A percentile compares a stretch with the other conserved stretches of the same genome.
Evolutionary conservation across 1,140 invertebrate genomes (phyloP).

Genomic region (Bombus waltoni): DNA sequence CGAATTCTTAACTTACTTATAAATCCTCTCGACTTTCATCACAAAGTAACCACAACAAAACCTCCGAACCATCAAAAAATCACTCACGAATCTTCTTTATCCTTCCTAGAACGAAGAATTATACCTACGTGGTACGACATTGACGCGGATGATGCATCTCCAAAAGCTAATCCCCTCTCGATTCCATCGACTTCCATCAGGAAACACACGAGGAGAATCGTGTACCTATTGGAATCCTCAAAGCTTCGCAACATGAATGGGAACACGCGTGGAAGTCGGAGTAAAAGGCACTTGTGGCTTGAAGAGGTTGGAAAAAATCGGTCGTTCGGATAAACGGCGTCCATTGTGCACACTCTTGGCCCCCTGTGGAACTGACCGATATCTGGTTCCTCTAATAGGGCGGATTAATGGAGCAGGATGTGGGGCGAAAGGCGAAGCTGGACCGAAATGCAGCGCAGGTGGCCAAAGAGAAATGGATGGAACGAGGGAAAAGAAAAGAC

Average conservation of each 20-base stretch:
- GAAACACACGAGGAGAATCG: neutral
- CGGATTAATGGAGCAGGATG: conserved; percentile 60
- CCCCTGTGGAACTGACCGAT: conserved; percentile 62
- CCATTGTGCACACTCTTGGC: conserved; percentile 44
- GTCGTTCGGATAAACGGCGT: conserved; percentile 53
- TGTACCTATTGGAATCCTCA: conserved; percentile 10
- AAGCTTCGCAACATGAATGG: conserved; percentile 26
- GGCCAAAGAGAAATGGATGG: conserved; percentile 39
- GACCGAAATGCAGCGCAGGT: conserved; percentile 36
- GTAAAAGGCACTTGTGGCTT: neutral
- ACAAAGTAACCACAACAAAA: neutral
- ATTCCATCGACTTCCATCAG: neutral
- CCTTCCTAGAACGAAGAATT: neutral
- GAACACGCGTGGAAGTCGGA: neutral
- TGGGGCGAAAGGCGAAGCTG: conserved; percentile 36
- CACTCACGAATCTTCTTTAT: neutral
- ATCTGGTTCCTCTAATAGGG: conserved; percentile 63
- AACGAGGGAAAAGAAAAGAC: conserved; percentile 55
- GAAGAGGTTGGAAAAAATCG: conserved; percentile 47
- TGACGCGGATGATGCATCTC: conserved; percentile 8
- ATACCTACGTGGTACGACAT: neutral
- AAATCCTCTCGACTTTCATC: neutral
- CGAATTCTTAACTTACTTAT: neutral
- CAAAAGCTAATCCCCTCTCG: neutral
- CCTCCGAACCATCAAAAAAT: neutral